phyloP scores from a whole-genome alignment of 2,797 vertebrate species.

The Eutrigla gurnardus region DNA sequence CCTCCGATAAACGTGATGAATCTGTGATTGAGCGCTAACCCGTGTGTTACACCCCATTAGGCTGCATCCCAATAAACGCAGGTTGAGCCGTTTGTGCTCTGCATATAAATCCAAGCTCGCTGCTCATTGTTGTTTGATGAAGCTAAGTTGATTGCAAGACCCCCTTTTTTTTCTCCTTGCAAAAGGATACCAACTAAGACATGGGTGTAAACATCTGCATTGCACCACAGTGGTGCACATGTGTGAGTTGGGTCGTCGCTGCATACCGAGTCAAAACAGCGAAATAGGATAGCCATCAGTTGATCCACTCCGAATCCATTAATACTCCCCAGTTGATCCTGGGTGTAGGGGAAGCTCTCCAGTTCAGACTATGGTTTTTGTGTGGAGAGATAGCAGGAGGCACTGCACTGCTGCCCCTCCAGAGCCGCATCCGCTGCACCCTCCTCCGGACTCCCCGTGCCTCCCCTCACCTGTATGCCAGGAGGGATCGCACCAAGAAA shows the following conservation, averaged over 20 bases:
- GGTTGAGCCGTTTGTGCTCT: neutral
- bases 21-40: conserved; percentile 18
- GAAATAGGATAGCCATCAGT: conserved; percentile 78
- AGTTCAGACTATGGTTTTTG: conserved; percentile 59
- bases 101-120: neutral
- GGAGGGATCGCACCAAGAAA: conserved; percentile 21
- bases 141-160: neutral
- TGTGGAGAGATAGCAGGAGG: conserved; percentile 59
- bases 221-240: conserved; percentile 75
- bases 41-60: conserved; percentile 11
- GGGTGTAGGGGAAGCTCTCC: conserved; percentile 66
- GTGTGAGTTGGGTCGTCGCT: conserved; percentile 68
- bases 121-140: conserved; percentile 27
- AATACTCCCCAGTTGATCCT: conserved; percentile 77
- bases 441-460: conserved; percentile 45
- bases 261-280: conserved; percentile 68
- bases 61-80: conserved; percentile 18
- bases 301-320: conserved; percentile 81
- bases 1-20: conserved; percentile 35
- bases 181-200: conserved; percentile 36
- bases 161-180: neutral
- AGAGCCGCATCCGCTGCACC: conserved; percentile 56
- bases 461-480: conserved; percentile 62
- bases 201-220: conserved; percentile 80
- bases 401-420: conserved; percentile 40